Conservation (phyloP, 92 coral and sea anemone genomes). For the Micromussa lordhowensis region DNA sequence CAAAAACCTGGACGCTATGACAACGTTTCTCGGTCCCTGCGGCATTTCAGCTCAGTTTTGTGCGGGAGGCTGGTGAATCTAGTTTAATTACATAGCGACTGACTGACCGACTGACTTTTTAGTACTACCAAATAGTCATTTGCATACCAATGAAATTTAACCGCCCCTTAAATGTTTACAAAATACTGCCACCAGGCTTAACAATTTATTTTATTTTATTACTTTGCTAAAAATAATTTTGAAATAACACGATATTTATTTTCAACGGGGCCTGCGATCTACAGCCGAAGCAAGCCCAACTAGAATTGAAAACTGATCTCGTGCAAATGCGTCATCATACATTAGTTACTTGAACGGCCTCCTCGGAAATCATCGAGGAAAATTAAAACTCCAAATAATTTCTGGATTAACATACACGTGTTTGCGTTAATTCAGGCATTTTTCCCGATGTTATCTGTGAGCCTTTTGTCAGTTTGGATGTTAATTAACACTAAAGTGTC, state of each 20-base stretch:
- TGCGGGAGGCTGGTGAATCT: background rate
- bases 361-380: background rate
- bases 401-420: background rate
- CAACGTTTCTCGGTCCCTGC: background rate
- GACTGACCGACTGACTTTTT: background rate
- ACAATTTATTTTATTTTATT: background rate
- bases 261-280: background rate
- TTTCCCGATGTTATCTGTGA: background rate
- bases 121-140: background rate
- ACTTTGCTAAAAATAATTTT: background rate
- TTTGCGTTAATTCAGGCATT: background rate
- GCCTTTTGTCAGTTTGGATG: background rate
- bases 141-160: slow-evolving; percentile 2
- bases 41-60: background rate
- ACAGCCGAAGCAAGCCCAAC: background rate
- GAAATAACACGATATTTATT: background rate
- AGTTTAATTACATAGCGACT: background rate
- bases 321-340: background rate
- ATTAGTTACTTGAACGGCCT: background rate
- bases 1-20: background rate
- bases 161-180: background rate
- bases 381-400: background rate
- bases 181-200: background rate
- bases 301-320: background rate
- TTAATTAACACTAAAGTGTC: slow-evolving; percentile 3